These are phyloP conservation scores for Xylophagus ater DNA, from an alignment of 2,888 invertebrate genomes.

Conservation along the genomic window DNA sequence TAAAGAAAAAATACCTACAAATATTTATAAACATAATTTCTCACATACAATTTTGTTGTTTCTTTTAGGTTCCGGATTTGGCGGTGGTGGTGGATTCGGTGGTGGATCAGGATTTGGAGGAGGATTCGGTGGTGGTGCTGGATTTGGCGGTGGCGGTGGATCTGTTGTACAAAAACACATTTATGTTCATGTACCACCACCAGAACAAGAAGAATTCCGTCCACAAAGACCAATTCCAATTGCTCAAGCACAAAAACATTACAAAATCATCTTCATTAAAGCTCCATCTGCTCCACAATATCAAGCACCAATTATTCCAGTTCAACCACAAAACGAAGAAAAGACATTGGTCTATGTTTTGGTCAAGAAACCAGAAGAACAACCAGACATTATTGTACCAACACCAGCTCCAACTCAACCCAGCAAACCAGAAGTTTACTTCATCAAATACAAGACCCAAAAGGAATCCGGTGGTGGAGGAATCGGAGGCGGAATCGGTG, in stretches of 20 bases:
- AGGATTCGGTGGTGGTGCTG: slow-evolving; percentile 24
- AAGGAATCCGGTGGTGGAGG: slow-evolving; percentile 19
- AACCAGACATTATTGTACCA: slow-evolving; percentile 68
- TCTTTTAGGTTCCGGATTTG: slow-evolving; percentile 18
- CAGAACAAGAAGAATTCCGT: slow-evolving; percentile 65
- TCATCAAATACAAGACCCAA: slow-evolving; percentile 49
- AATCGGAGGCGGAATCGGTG: slow-evolving; percentile 17
- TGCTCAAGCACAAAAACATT: slow-evolving; percentile 72
- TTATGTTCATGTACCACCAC: slow-evolving; percentile 83
- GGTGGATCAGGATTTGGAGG: slow-evolving; percentile 18
- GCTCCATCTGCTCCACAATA: slow-evolving; percentile 76
- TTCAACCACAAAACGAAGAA: slow-evolving; percentile 72
- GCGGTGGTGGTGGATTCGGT: slow-evolving; percentile 19
- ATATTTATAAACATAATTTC: no score
- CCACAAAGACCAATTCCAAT: slow-evolving; percentile 54
- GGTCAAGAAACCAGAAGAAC: slow-evolving; percentile 79
- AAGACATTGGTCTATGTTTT: slow-evolving; percentile 82
- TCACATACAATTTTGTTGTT: no score
- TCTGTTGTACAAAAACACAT: slow-evolving; percentile 70
- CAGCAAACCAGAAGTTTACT: slow-evolving; percentile 82
- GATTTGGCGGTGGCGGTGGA: slow-evolving; percentile 32
- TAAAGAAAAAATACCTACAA: no score
- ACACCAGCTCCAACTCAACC: slow-evolving; percentile 70
- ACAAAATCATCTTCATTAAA: slow-evolving; percentile 89
- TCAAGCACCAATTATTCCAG: slow-evolving; percentile 67